Evolutionary conservation across 2,797 vertebrate genomes (phyloP).

Genomic region (Chaetophractus vellerosus): DNA sequence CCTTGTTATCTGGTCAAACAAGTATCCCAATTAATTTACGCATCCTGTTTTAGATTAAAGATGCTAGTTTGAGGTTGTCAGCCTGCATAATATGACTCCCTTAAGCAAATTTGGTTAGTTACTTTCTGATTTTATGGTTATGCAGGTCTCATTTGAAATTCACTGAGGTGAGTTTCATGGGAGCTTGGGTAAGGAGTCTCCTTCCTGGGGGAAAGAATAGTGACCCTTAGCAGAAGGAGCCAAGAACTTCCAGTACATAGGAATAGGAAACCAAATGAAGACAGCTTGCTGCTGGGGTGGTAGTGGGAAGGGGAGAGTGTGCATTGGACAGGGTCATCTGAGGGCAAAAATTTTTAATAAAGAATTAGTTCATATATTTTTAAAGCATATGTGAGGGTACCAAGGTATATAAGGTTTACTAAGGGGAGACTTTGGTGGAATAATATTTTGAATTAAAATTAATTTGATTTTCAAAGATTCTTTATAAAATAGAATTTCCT

Average conservation of each 20-base stretch:
- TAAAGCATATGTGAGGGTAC: background rate
- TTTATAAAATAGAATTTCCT: constrained; percentile 18
- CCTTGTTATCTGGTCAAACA: background rate
- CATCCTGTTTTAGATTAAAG: background rate
- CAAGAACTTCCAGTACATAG: background rate
- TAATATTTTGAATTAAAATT: background rate
- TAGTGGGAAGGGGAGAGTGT: background rate
- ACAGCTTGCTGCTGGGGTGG: background rate
- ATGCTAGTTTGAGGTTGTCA: background rate
- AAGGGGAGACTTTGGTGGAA: background rate
- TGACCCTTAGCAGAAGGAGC: background rate
- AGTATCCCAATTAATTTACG: background rate
- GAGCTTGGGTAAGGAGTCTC: background rate
- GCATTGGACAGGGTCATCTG: background rate
- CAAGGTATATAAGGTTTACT: background rate
- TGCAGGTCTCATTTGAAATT: background rate
- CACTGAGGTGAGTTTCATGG: background rate
- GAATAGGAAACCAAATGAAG: background rate
- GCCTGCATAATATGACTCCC: background rate
- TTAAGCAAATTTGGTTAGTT: background rate
- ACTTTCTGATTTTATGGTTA: background rate
- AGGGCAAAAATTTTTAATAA: background rate
- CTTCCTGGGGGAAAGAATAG: background rate
- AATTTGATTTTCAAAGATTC: background rate
- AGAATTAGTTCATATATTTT: background rate